These are phyloP conservation scores for Arrhopalites spinosus DNA, from an alignment of 2,888 invertebrate genomes.

Conservation along the genomic window DNA sequence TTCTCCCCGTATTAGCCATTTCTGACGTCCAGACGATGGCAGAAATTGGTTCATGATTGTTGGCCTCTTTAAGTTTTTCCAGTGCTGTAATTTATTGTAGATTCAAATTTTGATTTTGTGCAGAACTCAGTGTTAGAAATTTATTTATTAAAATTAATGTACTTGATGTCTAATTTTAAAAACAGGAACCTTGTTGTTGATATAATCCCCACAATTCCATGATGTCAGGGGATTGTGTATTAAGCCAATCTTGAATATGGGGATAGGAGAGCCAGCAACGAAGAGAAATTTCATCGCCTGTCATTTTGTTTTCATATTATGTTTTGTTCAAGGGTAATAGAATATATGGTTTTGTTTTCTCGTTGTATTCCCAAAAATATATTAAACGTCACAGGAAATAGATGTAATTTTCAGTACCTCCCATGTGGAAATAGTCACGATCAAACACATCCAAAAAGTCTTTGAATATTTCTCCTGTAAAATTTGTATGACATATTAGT, in stretches of 20 bases:
- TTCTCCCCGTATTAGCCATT: constrained; percentile 69
- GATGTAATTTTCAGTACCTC: no score
- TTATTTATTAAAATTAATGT: no score
- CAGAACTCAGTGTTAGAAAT: constrained; percentile 65
- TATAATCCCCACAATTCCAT: constrained; percentile 56
- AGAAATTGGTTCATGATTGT: constrained; percentile 65
- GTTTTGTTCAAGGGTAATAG: no score
- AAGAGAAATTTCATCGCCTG: constrained; percentile 79
- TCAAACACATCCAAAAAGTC: constrained; percentile 74
- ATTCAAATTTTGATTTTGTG: constrained; percentile 66
- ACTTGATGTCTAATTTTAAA: no score
- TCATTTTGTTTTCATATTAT: no score
- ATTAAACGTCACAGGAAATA: no score
- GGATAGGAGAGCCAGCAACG: constrained; percentile 78
- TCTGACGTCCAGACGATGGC: constrained; percentile 81
- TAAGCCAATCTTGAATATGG: constrained; percentile 64
- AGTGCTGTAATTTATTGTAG: constrained; percentile 32
- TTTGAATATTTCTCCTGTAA: constrained; percentile 66
- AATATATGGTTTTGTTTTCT: no score
- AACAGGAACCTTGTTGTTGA: constrained; percentile 47
- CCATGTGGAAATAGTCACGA: constrained; percentile 56
- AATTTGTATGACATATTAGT: no score
- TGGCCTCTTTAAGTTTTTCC: constrained; percentile 43
- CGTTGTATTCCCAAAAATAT: no score
- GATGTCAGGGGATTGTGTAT: constrained; percentile 58